Conservation (phyloP, 2,797 vertebrate genomes). For the Enteromius paludinosus region DNA sequence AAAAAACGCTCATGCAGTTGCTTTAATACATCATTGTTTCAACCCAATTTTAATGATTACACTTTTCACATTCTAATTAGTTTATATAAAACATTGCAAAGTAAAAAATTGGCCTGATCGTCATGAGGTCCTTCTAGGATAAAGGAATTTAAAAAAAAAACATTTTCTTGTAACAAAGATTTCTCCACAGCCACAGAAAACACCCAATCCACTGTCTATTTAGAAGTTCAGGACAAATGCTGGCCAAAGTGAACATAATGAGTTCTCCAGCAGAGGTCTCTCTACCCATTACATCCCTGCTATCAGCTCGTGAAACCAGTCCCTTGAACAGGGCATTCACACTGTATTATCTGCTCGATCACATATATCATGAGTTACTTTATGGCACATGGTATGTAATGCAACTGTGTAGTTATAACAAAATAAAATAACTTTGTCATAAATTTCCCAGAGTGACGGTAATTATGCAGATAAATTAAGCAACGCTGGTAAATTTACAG, state of each 20-base stretch:
- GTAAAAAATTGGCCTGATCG: neutral
- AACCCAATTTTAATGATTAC: neutral
- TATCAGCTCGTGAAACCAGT: neutral
- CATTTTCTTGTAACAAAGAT: neutral
- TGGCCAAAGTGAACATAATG: neutral
- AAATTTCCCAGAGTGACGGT: neutral
- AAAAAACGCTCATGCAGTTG: neutral
- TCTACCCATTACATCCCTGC: neutral
- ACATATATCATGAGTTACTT: neutral
- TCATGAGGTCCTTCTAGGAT: neutral
- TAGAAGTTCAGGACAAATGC: neutral
- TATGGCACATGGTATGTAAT: neutral
- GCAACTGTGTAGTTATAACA: neutral
- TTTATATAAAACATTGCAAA: neutral
- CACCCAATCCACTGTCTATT: neutral
- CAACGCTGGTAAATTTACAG: neutral
- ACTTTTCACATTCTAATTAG: neutral
- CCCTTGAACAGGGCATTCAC: neutral
- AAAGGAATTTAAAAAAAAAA: neutral
- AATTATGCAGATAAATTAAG: neutral
- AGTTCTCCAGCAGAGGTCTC: slow-evolving; percentile 41
- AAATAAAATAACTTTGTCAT: neutral
- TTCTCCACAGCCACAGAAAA: neutral
- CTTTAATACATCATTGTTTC: neutral
- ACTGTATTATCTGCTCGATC: neutral